These are phyloP conservation scores for Arothron firmamentum DNA, from an alignment of 2,113 vertebrate species.

Conservation along the genomic window DNA sequence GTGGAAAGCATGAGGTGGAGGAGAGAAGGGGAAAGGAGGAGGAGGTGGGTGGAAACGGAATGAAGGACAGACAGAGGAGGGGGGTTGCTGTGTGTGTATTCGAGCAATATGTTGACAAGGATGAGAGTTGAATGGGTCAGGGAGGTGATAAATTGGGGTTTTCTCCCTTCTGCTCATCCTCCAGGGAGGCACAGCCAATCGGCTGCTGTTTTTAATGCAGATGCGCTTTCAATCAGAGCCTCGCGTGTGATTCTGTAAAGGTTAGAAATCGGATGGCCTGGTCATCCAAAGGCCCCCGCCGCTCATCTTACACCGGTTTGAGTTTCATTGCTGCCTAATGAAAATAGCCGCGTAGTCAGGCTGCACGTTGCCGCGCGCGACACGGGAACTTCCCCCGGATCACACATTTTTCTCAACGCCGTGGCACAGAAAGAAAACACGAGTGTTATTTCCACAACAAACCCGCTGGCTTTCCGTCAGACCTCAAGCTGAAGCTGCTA, in stretches of 20 bases:
- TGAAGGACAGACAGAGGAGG: constrained; percentile 55
- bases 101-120: constrained; percentile 31
- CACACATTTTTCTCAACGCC: constrained; percentile 4
- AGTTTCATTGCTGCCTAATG: constrained; percentile 56
- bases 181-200: background rate
- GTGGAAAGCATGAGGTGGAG: constrained; percentile 24
- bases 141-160: constrained; percentile 22
- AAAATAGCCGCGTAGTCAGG: constrained; percentile 57
- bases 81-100: constrained; percentile 6
- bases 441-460: constrained; percentile 16
- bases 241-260: constrained; percentile 34
- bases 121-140: constrained; percentile 29
- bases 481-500: constrained; percentile 47
- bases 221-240: constrained; percentile 3
- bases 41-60: constrained; percentile 42
- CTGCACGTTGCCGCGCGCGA: constrained; percentile 20
- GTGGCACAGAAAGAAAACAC: background rate
- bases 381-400: background rate
- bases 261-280: constrained; percentile 45
- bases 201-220: background rate
- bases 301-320: constrained; percentile 62
- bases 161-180: constrained; percentile 29
- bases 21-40: constrained; percentile 1
- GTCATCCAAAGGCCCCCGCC: constrained; percentile 42
- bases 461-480: constrained; percentile 24